Evolutionary conservation across 2,113 vertebrate genomes (phyloP), one percentile per base, ranked within the genome.

Genomic region (Tyto alba): DNA sequence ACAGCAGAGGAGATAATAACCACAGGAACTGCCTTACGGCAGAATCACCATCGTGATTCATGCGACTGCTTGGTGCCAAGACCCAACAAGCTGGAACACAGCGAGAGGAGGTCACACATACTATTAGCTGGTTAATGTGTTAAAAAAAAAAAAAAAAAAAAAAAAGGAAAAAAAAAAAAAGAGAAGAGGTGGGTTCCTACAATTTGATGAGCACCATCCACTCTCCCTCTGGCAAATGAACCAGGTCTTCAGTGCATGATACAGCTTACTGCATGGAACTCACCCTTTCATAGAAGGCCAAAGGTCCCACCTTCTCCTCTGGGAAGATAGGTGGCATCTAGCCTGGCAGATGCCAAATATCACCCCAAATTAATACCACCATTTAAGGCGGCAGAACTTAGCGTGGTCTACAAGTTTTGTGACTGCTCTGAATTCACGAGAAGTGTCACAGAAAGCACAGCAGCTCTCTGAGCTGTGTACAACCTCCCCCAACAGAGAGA

Each of bases 21-120:
- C 36, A 34, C 88, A 23, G 95, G 92, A 95, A 45, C 93, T 45
- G 85, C 88, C 87, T 93, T 6, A 8, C 2, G 19, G 94, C 34
- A 25, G 47, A 50, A 83, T 88, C n/a, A 56, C 79, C 93, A 4
- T 30, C 32, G 3, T 41, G 53, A 80, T 67, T 87, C 82, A 52
- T 14, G 26, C 20, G 22, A 36, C 92, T 36, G 38, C 48, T 16
- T 11, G 30, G 82, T 84, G 92, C 95, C 88, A 93, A 91, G 57
- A 52, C 40, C 93, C 78, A 30, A 47, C 0, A 1, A 43, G 81
- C 74, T 13, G 16, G 11, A 48, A 76, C 1, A 8, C 1, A 9
- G 72, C 1, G 5, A 52, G 80, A 69, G 2, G 21, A 84, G 93
- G 88, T 77, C 85, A 90, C 20, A 7, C 72, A 43, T 6, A 63